Base-by-base conservation (phyloP, 2,888 invertebrate species). In the Dasysyrphus albostriatus region DNA sequence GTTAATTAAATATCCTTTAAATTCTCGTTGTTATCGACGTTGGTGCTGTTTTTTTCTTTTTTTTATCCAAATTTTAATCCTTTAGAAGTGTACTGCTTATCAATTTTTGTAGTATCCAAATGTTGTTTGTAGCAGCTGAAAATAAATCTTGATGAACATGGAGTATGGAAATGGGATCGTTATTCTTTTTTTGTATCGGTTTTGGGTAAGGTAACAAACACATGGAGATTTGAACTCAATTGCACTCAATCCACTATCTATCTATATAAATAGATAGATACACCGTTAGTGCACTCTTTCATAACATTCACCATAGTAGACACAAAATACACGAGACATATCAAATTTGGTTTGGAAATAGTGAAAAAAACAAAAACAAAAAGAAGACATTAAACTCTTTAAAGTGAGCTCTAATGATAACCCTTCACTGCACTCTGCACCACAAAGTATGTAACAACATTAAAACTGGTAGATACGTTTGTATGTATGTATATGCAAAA, bases 381-480 rank as follows among this genome's bases (percentile, higher is more conserved):
- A 8, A 34, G 58, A 24, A 69, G 69, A 39, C 69, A 69, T 69
- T 39, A 69, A 69, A 69, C 51, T 54, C 69, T 54, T 49, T 54
- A 19, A 67, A 49, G 49, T 49, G 12, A 49, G 49, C 34, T 61
- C 61, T 61, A 61, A 61, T 69, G 69, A 69, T 69, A 69, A 69
- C 69, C 69, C 69, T 69, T 69, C 54, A 69, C 69, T 69, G 69
- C 69, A 69, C 69, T 67, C 49, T 42, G 39, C 24, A 24, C 6
- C 69, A 69, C 19, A 67, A 49, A 39, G 16, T 59, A 59, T 37
- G 37, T 42, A 63, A 44, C 63, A 63, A 29, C 51, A 54, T 54
- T 54, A 54, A 49, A 49, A 54, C 49, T 69, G 39, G 69, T 54
- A 61, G 39, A 61, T 39, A 59, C 51, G 12, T 37, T 37, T 39